Percentiles rank a stretch among this genome's conserved stretches.
Conservation (phyloP, 2,888 invertebrate genomes). For the Dascillus cervinus region DNA sequence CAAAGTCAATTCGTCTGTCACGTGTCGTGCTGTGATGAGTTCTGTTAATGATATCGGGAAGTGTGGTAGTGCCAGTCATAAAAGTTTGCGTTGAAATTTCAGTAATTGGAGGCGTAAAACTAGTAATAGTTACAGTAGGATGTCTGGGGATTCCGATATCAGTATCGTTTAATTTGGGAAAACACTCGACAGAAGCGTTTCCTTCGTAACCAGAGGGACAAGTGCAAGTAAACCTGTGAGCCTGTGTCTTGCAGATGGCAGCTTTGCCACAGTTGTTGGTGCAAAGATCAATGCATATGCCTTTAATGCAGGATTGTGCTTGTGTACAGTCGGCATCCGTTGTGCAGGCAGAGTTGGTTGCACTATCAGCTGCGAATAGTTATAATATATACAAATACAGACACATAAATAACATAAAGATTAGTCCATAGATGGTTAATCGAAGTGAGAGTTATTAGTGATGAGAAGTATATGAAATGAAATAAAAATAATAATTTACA, state of each 20-base stretch:
- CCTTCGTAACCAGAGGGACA: constrained; percentile 45
- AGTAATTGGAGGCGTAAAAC: constrained; percentile 4
- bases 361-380: constrained; percentile 43
- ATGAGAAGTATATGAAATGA: constrained; percentile 12
- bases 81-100: constrained; percentile 3
- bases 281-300: constrained; percentile 48
- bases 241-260: constrained; percentile 45
- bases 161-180: constrained; percentile 13
- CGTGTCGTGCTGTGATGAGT: constrained; percentile 16
- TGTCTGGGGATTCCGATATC: neutral
- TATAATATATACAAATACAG: constrained; percentile 26
- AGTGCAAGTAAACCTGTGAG: constrained; percentile 44
- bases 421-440: constrained; percentile 12
- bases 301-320: constrained; percentile 46
- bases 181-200: constrained; percentile 47
- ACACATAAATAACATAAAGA: constrained; percentile 16
- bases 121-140: constrained; percentile 5
- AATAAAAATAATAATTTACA: constrained; percentile 10
- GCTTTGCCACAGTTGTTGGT: constrained; percentile 42
- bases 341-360: constrained; percentile 42
- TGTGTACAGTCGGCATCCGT: constrained; percentile 47
- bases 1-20: constrained; percentile 17
- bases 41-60: neutral
- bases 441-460: constrained; percentile 13
- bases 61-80: neutral